Conservation (phyloP, 2,113 vertebrate genomes). For the Montifringilla adamsi region DNA sequence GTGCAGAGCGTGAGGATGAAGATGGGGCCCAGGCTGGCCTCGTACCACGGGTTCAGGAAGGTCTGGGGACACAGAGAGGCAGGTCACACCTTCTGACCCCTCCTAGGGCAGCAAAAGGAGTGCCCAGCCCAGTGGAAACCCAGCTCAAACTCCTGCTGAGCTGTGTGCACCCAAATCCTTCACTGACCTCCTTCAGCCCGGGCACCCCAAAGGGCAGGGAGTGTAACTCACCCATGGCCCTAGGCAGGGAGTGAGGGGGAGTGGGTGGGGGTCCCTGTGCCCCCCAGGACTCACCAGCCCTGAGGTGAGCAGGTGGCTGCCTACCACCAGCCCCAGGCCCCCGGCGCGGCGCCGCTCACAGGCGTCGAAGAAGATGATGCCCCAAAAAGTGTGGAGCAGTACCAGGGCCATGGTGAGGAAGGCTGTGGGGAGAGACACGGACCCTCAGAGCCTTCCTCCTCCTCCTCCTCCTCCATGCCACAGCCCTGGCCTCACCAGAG, state of each 20-base stretch:
- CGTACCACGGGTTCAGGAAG: conserved; percentile 77
- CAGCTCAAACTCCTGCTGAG: background rate
- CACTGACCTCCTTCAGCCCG: background rate
- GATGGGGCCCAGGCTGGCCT: conserved; percentile 75
- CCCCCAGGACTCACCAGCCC: conserved; percentile 75
- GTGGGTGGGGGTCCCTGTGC: background rate
- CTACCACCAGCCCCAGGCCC: conserved; percentile 71
- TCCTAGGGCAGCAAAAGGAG: background rate
- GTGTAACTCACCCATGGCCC: background rate
- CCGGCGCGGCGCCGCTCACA: conserved; percentile 68
- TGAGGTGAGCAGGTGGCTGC: conserved; percentile 71
- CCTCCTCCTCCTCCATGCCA: rapidly evolving
- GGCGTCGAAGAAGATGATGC: conserved; percentile 79
- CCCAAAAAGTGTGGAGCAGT: conserved; percentile 80
- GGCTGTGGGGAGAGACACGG: conserved; percentile 37
- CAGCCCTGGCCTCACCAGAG: conserved; percentile 60
- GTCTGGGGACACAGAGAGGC: conserved; percentile 50
- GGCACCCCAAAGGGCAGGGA: background rate
- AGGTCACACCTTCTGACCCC: background rate
- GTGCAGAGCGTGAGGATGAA: conserved; percentile 72
- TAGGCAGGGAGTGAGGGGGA: background rate
- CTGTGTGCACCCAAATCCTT: background rate
- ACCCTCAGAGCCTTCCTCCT: background rate
- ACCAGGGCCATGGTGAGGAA: conserved; percentile 78
- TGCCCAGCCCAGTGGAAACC: background rate